These are phyloP conservation scores for Mythimna vitellina DNA, from an alignment of 2,888 invertebrate genomes.

Conservation along the genomic window DNA sequence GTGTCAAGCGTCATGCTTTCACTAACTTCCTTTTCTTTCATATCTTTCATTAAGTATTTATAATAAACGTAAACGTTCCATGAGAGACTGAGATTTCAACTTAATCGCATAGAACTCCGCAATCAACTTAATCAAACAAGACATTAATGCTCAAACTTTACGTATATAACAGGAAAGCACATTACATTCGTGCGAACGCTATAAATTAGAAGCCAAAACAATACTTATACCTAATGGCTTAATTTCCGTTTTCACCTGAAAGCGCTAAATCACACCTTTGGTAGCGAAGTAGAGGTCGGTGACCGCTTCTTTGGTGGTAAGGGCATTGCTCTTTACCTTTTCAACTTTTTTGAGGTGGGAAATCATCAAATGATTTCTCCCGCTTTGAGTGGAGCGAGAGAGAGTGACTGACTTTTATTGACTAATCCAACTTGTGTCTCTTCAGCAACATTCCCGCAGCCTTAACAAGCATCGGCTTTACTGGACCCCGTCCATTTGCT, in stretches of 20 bases:
- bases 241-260: conserved; percentile 46
- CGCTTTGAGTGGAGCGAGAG: too few relatives aligned
- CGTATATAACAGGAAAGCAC: conserved; percentile 28
- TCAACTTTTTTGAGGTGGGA: background rate
- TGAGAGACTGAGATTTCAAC: background rate
- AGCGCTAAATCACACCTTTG: conserved; percentile 40
- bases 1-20: too few relatives aligned
- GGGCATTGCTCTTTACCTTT: background rate
- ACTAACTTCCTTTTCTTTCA: too few relatives aligned
- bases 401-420: too few relatives aligned
- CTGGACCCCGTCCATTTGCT: too few relatives aligned
- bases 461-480: too few relatives aligned
- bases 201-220: conserved; percentile 46
- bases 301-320: background rate
- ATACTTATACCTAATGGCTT: conserved; percentile 40
- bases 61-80: background rate
- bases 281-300: conserved; percentile 14
- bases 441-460: too few relatives aligned
- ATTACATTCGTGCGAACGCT: conserved; percentile 7
- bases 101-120: background rate
- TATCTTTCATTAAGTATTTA: too few relatives aligned
- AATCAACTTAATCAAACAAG: background rate
- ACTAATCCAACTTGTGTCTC: too few relatives aligned
- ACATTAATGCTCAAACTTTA: conserved; percentile 15
- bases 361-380: too few relatives aligned